phyloP scores from a whole-genome alignment of 2,113 vertebrate genomes.

The Sula dactylatra region DNA sequence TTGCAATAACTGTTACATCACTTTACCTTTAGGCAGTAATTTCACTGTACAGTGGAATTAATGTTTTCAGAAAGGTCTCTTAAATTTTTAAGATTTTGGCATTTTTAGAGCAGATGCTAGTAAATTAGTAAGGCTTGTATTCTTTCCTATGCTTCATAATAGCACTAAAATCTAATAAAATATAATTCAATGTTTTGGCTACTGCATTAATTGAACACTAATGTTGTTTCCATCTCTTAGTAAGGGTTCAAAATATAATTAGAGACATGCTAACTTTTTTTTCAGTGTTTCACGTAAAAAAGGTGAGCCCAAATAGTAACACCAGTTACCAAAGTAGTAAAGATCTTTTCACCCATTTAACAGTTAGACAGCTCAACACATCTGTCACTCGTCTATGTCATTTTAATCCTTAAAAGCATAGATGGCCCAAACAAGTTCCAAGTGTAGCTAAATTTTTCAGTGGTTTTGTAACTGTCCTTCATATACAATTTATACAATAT shows the following conservation, averaged over 20 bases:
- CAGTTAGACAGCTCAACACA: neutral
- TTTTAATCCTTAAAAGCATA: neutral
- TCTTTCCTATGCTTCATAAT: conserved; percentile 14
- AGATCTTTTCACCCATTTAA: neutral
- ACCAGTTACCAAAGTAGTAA: neutral
- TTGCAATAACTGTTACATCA: conserved; percentile 17
- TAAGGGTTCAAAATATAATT: neutral
- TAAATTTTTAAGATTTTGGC: conserved; percentile 39
- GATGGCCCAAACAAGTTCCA: neutral
- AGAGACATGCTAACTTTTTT: neutral
- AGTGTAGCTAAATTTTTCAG: neutral
- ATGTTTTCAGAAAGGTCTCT: conserved; percentile 16
- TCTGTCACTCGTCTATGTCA: neutral
- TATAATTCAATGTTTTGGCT: conserved; percentile 7
- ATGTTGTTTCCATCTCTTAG: neutral
- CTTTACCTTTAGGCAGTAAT: conserved; percentile 18
- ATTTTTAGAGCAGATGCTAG: conserved; percentile 13
- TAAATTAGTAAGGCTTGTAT: conserved; percentile 1
- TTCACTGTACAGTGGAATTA: neutral
- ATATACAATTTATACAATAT: neutral
- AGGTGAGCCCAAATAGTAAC: neutral
- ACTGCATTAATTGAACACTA: neutral
- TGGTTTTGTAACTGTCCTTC: neutral
- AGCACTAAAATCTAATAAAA: conserved; percentile 6
- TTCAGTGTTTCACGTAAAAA: neutral